Percentiles rank a stretch among this genome's conserved stretches.
Evolutionary conservation across 1,140 invertebrate genomes (phyloP).

Genomic region (Drosophila parvula): DNA sequence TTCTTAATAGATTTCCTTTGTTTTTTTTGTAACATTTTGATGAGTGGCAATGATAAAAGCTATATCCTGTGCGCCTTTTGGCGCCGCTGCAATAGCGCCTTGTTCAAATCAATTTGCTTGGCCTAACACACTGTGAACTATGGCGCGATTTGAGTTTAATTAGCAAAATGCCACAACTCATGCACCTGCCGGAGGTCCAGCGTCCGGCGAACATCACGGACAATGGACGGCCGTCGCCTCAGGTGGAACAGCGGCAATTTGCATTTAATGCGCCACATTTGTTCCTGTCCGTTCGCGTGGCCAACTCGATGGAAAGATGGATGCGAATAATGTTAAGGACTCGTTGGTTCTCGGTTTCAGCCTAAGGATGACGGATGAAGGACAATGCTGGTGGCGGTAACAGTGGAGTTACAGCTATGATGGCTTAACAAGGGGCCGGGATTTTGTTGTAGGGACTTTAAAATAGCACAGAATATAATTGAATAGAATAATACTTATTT

Average conservation of each 20-base stretch:
- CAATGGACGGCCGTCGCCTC: conserved; percentile 32
- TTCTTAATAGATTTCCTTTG: too few species aligned
- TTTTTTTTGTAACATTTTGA: background rate
- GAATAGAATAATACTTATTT: too few species aligned
- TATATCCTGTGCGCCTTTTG: background rate
- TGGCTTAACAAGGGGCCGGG: background rate
- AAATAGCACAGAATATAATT: too few species aligned
- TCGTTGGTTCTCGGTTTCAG: background rate
- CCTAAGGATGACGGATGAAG: conserved; percentile 15
- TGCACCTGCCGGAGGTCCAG: conserved; percentile 9
- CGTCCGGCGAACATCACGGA: background rate
- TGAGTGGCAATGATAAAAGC: background rate
- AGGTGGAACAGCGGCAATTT: conserved; percentile 62
- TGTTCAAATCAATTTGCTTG: conserved; percentile 65
- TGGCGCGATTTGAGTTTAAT: conserved; percentile 72
- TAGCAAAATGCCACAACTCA: conserved; percentile 50
- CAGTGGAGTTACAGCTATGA: background rate
- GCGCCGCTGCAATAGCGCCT: conserved; percentile 10
- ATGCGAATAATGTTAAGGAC: conserved; percentile 35
- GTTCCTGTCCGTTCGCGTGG: conserved; percentile 44
- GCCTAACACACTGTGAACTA: conserved; percentile 55
- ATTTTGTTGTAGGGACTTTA: too few species aligned
- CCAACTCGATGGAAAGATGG: conserved; percentile 38
- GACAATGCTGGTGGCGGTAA: background rate
- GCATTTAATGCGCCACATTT: conserved; percentile 72